Base-by-base conservation (phyloP, 2,113 vertebrate species). In the Lophochroa leadbeateri region DNA sequence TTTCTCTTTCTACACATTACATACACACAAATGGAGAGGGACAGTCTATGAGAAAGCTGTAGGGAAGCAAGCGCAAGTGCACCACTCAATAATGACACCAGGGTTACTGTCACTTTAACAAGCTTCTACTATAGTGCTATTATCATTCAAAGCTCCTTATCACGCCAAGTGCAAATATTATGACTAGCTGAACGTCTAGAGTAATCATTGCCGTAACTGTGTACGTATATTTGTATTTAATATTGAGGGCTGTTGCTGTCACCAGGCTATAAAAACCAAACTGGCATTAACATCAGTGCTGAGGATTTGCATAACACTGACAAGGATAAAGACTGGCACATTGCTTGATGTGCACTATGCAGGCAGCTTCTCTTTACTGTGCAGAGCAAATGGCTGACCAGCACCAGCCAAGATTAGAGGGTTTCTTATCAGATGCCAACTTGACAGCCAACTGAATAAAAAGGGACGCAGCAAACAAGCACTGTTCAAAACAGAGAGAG, bases 231-330 rank as follows among this genome's bases (percentile, higher is more conserved):
- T 96, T 95, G 95, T 96, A 85, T 89, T 96, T 93, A 94, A 97
- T 94, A 96, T 91, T 90, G 96, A 94, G 93, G 90, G 91, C 90
- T 96, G 96, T 75, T 95, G 96, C 95, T 97, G 97, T 97, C 97
- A 97, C 96, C 92, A 86, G 80, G 92, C 95, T 96, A 83, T 91
- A 90, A 95, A 96, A 97, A 63, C 91, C 91, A 87, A 95, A 88
- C 92, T 94, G 92, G 92, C 95, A 95, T 92, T 88, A 95, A 86
- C 72, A 90, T 79, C 86, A n/a, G 69, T 6, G 19, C 78, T 1
- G 43, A 61, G 88, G 77, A 96, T 97, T 95, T 96, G 96, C 97
- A 96, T 94, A 91, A 88, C 47, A 86, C 96, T 95, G 94, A 84
- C 92, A 94, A 89, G 89, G 83, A 83, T 4, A 57, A 82, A 94